Base-by-base conservation (phyloP, 2,797 vertebrate genomes). In the Karalla daura region DNA sequence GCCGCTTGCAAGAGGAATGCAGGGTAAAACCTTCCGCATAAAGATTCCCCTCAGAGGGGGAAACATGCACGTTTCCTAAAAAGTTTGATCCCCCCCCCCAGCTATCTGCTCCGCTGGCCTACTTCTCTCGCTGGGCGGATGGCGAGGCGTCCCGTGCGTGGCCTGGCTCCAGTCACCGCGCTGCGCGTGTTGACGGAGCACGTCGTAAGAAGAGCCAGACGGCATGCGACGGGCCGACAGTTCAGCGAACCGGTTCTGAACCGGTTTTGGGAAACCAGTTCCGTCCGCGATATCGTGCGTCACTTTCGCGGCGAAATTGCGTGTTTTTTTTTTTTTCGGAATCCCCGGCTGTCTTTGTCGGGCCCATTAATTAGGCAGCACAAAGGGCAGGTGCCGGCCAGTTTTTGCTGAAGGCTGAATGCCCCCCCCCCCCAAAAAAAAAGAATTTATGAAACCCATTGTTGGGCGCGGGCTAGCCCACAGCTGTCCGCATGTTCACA, bases 401-500 rank as follows among this genome's bases (percentile, higher is more conserved):
- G 70, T 77, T 88, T 80, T 67, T 64, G 70, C 44, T n/a, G n/a
- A 71, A 15, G 63, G 78, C 74, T 65, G 59, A 70, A 50, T 18
- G 63, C 35, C 68, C 81, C n/a, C n/a, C n/a, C n/a, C n/a, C n/a
- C n/a, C n/a, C n/a, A n/a, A n/a, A n/a, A 63, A 87, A 84, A 85
- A 58, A 59, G 78, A 76, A 77, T 86, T 64, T 78, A 84, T 86
- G 76, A 85, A 88, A 80, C 86, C 63, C 77, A 79, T 81, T 85
- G 83, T 77, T 53, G 55, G 74, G 35, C 18, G 74, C 68, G 49
- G 74, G 72, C 85, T 61, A 76, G 76, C 62, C 55, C 77, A 83
- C 86, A 89, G 90, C 90, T 91, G 90, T 84, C 87, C 0, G 66
- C 73, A 30, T 80, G 84, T 82, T 86, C 80, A 83, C 74, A 89